Conservation (phyloP, 2,888 invertebrate genomes). For the Cryptops parisi region DNA sequence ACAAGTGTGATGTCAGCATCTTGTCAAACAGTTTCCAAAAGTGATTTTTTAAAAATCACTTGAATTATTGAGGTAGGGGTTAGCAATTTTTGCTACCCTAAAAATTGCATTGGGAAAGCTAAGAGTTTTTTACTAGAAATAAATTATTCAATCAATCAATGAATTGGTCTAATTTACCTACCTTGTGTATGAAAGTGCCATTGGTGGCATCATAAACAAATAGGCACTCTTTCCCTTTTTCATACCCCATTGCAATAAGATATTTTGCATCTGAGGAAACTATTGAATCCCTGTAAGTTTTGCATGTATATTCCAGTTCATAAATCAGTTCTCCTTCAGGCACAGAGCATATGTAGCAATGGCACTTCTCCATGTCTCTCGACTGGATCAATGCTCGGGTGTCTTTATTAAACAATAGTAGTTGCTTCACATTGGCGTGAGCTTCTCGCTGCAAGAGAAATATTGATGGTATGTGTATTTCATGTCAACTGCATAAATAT, state of each 20-base stretch:
- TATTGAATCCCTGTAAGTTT: slow-evolving; percentile 59
- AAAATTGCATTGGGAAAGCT: too few species aligned
- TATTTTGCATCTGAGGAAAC: slow-evolving; percentile 67
- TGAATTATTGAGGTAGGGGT: not conserved
- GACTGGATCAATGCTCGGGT: slow-evolving; percentile 59
- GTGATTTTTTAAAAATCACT: slow-evolving; percentile 2
- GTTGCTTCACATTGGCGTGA: slow-evolving; percentile 61
- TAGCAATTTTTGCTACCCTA: too few species aligned
- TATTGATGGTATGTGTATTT: not conserved
- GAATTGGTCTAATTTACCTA: slow-evolving; percentile 17
- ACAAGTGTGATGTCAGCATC: too few species aligned
- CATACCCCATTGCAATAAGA: slow-evolving; percentile 63
- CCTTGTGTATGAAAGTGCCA: slow-evolving; percentile 41
- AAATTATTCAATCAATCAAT: too few species aligned
- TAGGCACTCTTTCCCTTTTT: slow-evolving; percentile 67
- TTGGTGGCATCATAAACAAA: slow-evolving; percentile 68
- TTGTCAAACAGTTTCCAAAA: too few species aligned
- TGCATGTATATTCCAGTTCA: slow-evolving; percentile 65
- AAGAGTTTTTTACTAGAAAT: too few species aligned
- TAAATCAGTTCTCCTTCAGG: slow-evolving; percentile 60
- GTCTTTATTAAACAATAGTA: slow-evolving; percentile 58
- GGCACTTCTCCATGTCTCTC: slow-evolving; percentile 35
- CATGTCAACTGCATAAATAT: not conserved
- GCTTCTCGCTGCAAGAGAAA: slow-evolving; percentile 59
- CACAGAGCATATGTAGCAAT: slow-evolving; percentile 25